These are phyloP conservation scores for Calcarius ornatus DNA, from an alignment of 2,113 vertebrate genomes.

Conservation along the genomic window DNA sequence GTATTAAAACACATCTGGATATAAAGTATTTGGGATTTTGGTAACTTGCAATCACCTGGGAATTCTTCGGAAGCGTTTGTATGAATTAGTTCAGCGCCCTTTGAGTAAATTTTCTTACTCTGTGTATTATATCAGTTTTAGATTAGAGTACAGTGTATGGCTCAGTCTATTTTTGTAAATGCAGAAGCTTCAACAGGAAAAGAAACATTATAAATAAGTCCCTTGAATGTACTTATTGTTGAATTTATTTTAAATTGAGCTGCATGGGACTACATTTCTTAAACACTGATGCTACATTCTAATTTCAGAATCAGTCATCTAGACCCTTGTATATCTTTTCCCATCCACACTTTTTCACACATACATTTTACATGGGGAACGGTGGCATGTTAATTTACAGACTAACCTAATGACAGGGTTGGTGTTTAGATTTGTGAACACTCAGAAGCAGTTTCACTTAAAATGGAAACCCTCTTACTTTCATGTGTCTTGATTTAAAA, in stretches of 20 bases:
- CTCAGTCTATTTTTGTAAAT: not conserved
- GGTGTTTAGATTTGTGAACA: not conserved
- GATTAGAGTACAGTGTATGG: not conserved
- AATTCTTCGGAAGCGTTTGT: not conserved
- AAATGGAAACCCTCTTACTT: conserved; percentile 24
- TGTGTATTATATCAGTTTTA: not conserved
- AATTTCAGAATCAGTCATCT: not conserved
- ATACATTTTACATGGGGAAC: not conserved
- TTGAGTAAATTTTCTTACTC: not conserved
- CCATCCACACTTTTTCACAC: not conserved
- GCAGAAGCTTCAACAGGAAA: not conserved
- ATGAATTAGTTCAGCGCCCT: not conserved
- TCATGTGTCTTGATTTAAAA: conserved; percentile 26
- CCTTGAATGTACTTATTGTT: not conserved
- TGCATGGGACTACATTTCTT: not conserved
- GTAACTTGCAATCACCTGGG: not conserved
- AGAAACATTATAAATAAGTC: not conserved
- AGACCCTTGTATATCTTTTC: not conserved
- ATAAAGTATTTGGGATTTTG: not conserved
- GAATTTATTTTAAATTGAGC: not conserved
- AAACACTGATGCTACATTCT: not conserved
- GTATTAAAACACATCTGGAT: not conserved
- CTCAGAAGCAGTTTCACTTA: not conserved
- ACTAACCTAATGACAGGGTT: not conserved
- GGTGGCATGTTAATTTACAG: not conserved